These are phyloP conservation scores for Choreutis nemorana DNA, from an alignment of 2,888 invertebrate species.

Conservation along the genomic window DNA sequence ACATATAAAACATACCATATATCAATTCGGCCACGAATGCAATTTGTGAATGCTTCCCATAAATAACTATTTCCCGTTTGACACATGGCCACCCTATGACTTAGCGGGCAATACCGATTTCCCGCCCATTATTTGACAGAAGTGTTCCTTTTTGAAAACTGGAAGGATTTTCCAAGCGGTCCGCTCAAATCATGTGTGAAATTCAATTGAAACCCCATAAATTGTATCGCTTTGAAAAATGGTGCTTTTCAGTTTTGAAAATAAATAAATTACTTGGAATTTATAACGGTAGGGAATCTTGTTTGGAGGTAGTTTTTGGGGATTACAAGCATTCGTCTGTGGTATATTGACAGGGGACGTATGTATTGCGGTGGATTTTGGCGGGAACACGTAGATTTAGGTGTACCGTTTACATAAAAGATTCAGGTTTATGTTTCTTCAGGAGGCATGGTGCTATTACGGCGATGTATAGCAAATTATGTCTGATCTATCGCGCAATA, in stretches of 20 bases:
- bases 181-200: constrained; percentile 59
- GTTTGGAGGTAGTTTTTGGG: too few relatives aligned
- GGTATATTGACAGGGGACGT: constrained; percentile 1
- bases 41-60: constrained; percentile 61
- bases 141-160: constrained; percentile 48
- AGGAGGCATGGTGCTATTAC: constrained; percentile 42
- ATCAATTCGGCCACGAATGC: constrained; percentile 63
- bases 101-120: constrained; percentile 39
- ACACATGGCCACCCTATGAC: constrained; percentile 52
- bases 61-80: constrained; percentile 64
- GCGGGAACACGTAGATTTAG: constrained; percentile 16
- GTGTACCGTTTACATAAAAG: constrained; percentile 32
- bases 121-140: constrained; percentile 58
- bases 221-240: constrained; percentile 49
- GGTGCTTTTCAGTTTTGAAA: constrained; percentile 23
- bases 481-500: constrained; percentile 52
- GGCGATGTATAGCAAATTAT: constrained; percentile 33
- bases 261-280: too few relatives aligned
- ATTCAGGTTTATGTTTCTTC: constrained; percentile 37
- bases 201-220: constrained; percentile 59
- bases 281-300: too few relatives aligned
- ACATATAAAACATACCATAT: constrained; percentile 65
- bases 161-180: constrained; percentile 47
- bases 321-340: too few relatives aligned
- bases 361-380: constrained; percentile 16